A percentile compares a stretch with the other conserved stretches of the same genome.
Evolutionary conservation across 1,140 invertebrate genomes (phyloP).

Genomic region (Platyscapa corneri): DNA sequence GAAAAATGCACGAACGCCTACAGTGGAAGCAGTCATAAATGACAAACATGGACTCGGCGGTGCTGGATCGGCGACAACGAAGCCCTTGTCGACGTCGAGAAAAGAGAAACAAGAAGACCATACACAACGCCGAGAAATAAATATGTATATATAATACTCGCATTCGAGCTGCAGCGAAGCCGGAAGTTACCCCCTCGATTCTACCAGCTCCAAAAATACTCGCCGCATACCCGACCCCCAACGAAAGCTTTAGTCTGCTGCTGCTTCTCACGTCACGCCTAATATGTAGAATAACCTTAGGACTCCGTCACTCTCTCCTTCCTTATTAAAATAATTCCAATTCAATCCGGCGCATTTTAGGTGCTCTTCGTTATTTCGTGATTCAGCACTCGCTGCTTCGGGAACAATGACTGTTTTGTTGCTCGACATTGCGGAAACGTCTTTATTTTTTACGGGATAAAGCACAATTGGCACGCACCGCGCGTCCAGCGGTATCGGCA

Average conservation of each 20-base stretch:
- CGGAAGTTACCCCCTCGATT: constrained; percentile 17
- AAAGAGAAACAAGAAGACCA: neutral
- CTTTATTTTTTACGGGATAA: no score
- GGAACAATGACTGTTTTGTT: no score
- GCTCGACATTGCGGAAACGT: no score
- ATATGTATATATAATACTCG: no score
- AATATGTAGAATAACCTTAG: neutral
- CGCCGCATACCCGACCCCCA: neutral
- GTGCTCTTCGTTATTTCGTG: no score
- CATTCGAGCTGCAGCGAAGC: neutral
- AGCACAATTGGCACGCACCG: no score
- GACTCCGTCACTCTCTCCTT: no score
- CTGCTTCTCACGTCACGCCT: neutral
- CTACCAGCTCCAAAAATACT: constrained; percentile 9
- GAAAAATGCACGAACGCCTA: neutral
- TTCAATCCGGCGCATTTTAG: no score
- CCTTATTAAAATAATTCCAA: no score
- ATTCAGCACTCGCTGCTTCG: no score
- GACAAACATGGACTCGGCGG: neutral
- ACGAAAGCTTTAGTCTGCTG: neutral
- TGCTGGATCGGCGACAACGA: neutral
- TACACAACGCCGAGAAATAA: neutral
- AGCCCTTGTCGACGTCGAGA: neutral
- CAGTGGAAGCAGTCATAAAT: neutral
- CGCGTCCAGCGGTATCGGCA: no score